Conservation (phyloP, 2,888 invertebrate species). For the Stratiomys singularior region DNA sequence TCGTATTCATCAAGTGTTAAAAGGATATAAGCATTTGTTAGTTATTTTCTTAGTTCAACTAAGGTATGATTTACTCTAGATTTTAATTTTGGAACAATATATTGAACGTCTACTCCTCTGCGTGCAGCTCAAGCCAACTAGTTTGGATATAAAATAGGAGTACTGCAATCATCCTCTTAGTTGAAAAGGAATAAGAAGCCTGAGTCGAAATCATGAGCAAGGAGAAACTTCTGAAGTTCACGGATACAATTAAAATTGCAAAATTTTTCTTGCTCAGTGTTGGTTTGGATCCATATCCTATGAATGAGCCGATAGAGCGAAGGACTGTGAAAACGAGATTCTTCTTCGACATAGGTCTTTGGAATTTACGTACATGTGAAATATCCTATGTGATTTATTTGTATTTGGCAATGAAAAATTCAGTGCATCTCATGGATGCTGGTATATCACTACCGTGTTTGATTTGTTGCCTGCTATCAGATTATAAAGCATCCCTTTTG, state of each 20-base stretch:
- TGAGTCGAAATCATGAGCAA: neutral
- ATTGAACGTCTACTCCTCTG: too few species aligned
- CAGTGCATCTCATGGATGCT: slow-evolving; percentile 1
- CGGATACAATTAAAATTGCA: slow-evolving; percentile 21
- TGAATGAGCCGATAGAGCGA: neutral
- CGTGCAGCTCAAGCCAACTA: too few species aligned
- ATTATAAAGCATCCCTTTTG: slow-evolving; percentile 10
- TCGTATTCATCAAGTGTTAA: too few species aligned
- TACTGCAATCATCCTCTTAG: neutral
- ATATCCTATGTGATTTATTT: slow-evolving; percentile 21
- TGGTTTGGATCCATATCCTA: slow-evolving; percentile 14
- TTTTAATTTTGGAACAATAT: too few species aligned
- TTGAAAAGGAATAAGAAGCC: neutral
- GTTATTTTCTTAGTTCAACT: too few species aligned
- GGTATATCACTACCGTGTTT: slow-evolving; percentile 25
- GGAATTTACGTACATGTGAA: slow-evolving; percentile 28
- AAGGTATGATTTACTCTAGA: too few species aligned
- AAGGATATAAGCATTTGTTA: too few species aligned
- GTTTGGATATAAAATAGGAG: too few species aligned
- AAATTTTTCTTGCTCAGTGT: neutral
- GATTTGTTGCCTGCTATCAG: slow-evolving; percentile 22
- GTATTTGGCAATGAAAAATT: slow-evolving; percentile 1
- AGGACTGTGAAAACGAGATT: slow-evolving; percentile 5
- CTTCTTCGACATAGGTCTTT: slow-evolving; percentile 11
- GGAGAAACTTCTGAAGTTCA: slow-evolving; percentile 2